These are phyloP conservation scores for Ophioninae sp. DNA, from an alignment of 2,888 invertebrate species.

Conservation along the genomic window DNA sequence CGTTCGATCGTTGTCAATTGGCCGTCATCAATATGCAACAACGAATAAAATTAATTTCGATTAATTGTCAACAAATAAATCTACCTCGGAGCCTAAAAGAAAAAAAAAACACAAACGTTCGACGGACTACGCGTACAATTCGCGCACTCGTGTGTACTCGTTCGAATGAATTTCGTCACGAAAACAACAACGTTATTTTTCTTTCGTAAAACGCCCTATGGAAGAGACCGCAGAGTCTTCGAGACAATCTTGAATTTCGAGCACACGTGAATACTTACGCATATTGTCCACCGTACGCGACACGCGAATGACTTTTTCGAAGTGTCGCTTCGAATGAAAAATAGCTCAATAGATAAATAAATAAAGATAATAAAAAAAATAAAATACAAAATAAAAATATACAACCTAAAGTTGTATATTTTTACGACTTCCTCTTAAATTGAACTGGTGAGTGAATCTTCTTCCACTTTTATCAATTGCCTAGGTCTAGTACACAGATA, in stretches of 20 bases:
- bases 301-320: constrained; percentile 23
- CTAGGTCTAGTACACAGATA: constrained; percentile 42
- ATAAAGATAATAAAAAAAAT: constrained; percentile 4
- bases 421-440: constrained; percentile 30
- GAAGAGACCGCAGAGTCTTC: constrained; percentile 24
- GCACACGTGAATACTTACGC: constrained; percentile 8
- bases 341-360: constrained; percentile 26
- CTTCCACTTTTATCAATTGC: constrained; percentile 56
- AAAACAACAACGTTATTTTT: neutral
- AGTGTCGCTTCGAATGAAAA: constrained; percentile 10
- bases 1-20: constrained; percentile 4
- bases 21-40: neutral
- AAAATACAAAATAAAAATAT: neutral
- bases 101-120: neutral
- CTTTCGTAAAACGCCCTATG: constrained; percentile 4
- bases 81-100: constrained; percentile 19
- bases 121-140: neutral
- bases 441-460: constrained; percentile 44
- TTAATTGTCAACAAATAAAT: constrained; percentile 2
- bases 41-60: neutral
- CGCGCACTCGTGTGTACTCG: constrained; percentile 20
- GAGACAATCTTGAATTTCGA: constrained; percentile 40
- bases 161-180: neutral
- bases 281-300: constrained; percentile 10
- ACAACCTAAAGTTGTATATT: constrained; percentile 9